Evolutionary conservation across 2,888 invertebrate genomes (phyloP), one percentile per base, ranked within the genome.

Genomic region (Iselma pallidipennis): DNA sequence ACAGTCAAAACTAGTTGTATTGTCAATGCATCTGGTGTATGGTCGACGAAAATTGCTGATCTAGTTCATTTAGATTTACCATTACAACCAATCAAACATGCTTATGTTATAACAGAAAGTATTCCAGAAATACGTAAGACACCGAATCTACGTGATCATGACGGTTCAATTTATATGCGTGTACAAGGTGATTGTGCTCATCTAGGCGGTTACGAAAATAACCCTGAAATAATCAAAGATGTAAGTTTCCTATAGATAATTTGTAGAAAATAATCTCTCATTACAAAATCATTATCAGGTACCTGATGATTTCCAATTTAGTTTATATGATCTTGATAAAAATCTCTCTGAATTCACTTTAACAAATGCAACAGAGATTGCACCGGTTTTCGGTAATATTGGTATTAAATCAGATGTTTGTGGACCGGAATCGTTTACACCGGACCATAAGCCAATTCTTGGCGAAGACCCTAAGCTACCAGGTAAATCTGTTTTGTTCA

Each of bases 361-460:
- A 76, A 85, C 85, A 66, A 87, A 88, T 55, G 92, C 94, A 0
- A 82, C 88, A 0, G 86, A 89, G 55, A 79, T 96, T 9, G 89
- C 93, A 61, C 95, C 96, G 0, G 84, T 86, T 63, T 86, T 95
- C 65, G 87, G 86, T 28, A 85, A 85, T 6, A 86, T 89, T 5
- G 95, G 95, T 4, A 88, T 96, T 19, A 94, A 91, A 78, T 90
- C 91, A 37, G 94, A 94, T 0, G 89, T 95, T 1, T 96, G 94
- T 76, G 96, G 96, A 0, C 94, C 95, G 0, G 95, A 96, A 79
- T 91, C 93, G 1, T 96, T 96, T 78, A 96, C 96, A 0, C 94
- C 95, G 0, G 96, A 96, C 78, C 95, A 95, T 76, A 95, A 89
- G 72, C 95, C 96, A 0, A 77, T 96, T 29, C 84, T 96, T 84